Conservation (phyloP, 2,888 invertebrate species). For the Diplazon laetatorius region DNA sequence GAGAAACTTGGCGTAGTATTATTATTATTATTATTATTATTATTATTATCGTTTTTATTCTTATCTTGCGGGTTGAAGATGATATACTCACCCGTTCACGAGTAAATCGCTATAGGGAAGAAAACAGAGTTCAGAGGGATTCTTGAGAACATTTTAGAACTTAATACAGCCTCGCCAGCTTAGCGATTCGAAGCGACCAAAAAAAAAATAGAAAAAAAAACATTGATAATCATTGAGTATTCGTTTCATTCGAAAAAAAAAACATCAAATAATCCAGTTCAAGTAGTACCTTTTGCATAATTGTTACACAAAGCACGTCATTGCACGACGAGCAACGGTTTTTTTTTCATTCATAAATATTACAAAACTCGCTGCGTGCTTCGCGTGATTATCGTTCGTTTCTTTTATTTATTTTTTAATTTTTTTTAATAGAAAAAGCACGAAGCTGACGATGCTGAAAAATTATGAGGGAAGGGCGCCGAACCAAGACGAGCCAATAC, state of each 20-base stretch:
- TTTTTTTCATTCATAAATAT: conserved; percentile 14
- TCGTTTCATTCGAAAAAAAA: conserved; percentile 37
- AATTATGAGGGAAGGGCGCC: conserved; percentile 20
- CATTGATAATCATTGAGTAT: conserved; percentile 53
- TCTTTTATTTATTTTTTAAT: no score
- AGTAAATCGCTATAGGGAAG: conserved; percentile 1
- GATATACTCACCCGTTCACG: conserved; percentile 31
- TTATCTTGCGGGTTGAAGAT: background rate
- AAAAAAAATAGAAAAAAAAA: conserved; percentile 9
- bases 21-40: no score
- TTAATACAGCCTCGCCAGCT: conserved; percentile 32
- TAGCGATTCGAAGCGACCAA: conserved; percentile 32
- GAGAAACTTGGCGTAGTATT: conserved; percentile 9
- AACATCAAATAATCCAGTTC: conserved; percentile 50
- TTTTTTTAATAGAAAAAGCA: conserved; percentile 14
- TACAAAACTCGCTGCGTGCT: conserved; percentile 11
- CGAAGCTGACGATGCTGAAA: conserved; percentile 49
- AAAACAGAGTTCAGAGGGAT: conserved; percentile 21
- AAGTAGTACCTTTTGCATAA: conserved; percentile 36
- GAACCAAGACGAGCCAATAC: conserved; percentile 29
- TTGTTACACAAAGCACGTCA: conserved; percentile 30
- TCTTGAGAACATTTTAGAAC: conserved; percentile 43
- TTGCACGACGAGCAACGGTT: conserved; percentile 33
- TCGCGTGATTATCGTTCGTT: background rate
- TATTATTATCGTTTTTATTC: background rate